Evolutionary conservation across 2,797 vertebrate species (phyloP).

Genomic region (Sus cebifrons): DNA sequence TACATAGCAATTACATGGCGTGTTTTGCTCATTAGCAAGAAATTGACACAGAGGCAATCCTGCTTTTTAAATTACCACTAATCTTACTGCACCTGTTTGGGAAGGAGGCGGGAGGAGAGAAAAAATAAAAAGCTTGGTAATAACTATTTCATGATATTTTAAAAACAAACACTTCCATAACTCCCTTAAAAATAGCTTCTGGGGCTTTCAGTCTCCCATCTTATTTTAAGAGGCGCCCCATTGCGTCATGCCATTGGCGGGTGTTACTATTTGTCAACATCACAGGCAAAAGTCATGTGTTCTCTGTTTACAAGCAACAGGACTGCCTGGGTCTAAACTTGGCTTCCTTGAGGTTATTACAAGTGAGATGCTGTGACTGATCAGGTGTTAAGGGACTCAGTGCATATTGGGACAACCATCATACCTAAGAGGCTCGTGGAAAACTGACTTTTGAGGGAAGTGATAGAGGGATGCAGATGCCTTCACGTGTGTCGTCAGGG

Average conservation of each 20-base stretch:
- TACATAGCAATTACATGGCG: conserved; percentile 72
- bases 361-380: not conserved
- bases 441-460: not conserved
- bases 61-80: conserved; percentile 81
- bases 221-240: conserved; percentile 45
- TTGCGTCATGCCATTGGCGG: fast-evolving
- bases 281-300: fast-evolving
- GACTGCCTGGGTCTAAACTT: not conserved
- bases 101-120: not conserved
- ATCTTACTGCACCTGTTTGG: conserved; percentile 81
- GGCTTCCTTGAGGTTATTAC: not conserved
- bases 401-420: fast-evolving
- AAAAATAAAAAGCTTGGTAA: conserved; percentile 26
- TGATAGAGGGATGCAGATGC: not conserved
- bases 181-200: conserved; percentile 67
- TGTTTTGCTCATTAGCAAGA: conserved; percentile 81
- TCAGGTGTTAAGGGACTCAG: no score
- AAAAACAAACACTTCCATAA: conserved; percentile 73
- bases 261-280: fast-evolving
- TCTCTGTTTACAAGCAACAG: not conserved
- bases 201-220: not conserved
- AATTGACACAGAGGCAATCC: conserved; percentile 78
- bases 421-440: not conserved
- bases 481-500: not conserved
- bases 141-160: conserved; percentile 73